Base-by-base conservation (phyloP, 2,888 invertebrate genomes). In the Sphaeridia pumilis region DNA sequence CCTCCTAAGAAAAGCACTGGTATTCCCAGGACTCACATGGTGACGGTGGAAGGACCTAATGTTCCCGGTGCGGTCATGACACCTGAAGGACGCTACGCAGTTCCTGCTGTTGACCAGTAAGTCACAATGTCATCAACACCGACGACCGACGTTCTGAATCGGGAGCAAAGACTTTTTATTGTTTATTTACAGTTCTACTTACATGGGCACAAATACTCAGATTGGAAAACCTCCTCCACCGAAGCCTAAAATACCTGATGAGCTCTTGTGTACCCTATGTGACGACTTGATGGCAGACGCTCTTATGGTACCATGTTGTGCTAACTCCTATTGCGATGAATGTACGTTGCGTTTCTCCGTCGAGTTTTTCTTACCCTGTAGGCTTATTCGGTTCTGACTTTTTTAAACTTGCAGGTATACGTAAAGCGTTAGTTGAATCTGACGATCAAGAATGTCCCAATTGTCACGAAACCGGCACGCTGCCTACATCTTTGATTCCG, bases 271-370 rank as follows among this genome's bases (percentile, higher is more conserved):
- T 73, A 84, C 83, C 53, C 79, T 98, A 53, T 98, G 98, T 71
- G 80, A 87, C 48, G 90, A 93, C 70, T 75, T 97, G 36, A 78
- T 95, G 58, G 82, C 84, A 0, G 97, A 98, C 72, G 97, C 97
- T 34, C 94, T 97, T 26, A 86, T 97, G 80, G 92, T 94, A 70
- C 92, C 93, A 0, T 98, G 97, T 70, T 98, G 98, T 72, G 97
- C 95, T 3, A 89, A 89, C 71, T 93, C 93, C 7, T 98, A 92
- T 74, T 98, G 98, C 72, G 95, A 97, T 72, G 95, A 97, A 72
- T 98, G 98, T 86, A 76, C 78, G 82, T 74, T 41, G n/a, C n/a
- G n/a, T n/a, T n/a, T n/a, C n/a, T n/a, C n/a, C n/a, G n/a, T n/a
- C n/a, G n/a, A n/a, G n/a, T n/a, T n/a, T n/a, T n/a, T n/a, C n/a